Percentiles rank a stretch among this genome's conserved stretches.
phyloP scores from a whole-genome alignment of 1,140 invertebrate species.

The Lasaia peninsularis region DNA sequence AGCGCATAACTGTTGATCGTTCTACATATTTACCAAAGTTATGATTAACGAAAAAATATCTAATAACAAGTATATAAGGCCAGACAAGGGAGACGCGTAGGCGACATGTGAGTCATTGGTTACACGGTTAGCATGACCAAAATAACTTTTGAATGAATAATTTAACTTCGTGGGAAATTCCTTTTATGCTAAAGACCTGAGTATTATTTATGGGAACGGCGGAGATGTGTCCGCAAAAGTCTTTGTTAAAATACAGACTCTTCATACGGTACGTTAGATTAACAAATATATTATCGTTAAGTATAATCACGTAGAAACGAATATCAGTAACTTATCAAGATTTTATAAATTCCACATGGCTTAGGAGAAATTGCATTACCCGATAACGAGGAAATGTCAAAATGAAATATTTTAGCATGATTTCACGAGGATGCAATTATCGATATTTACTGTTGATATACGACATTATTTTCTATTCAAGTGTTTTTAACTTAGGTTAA shows the following conservation, averaged over 20 bases:
- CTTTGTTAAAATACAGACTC: background rate
- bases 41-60: constrained; percentile 20
- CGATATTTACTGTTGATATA: too few species aligned
- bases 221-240: background rate
- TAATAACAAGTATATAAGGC: background rate
- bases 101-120: constrained; percentile 42
- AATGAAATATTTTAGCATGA: background rate
- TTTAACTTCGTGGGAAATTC: background rate
- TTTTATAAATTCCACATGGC: background rate
- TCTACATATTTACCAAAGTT: constrained; percentile 22
- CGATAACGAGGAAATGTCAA: constrained; percentile 27
- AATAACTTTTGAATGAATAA: constrained; percentile 17
- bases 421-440: too few species aligned
- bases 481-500: too few species aligned
- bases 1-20: constrained; percentile 27
- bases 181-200: background rate
- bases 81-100: background rate
- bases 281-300: constrained; percentile 1
- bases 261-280: background rate
- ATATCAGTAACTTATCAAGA: background rate
- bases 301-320: background rate
- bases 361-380: background rate
- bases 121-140: constrained; percentile 39
- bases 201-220: background rate
- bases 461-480: too few species aligned